phyloP scores from a whole-genome alignment of 2,113 vertebrate genomes.

The Jaculus jaculus region DNA sequence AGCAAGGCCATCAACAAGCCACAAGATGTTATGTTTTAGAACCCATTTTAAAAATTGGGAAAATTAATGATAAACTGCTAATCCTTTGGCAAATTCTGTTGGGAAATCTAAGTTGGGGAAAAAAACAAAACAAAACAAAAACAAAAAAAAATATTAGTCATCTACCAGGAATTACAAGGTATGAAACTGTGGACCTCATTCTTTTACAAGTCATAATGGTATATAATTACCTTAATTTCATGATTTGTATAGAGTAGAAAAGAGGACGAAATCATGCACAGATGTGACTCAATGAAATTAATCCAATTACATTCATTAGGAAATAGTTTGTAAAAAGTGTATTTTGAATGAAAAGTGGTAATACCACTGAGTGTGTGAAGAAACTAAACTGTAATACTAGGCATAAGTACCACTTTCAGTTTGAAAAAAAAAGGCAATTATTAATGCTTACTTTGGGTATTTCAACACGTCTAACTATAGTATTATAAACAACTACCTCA shows the following conservation, averaged over 20 bases:
- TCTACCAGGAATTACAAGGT: constrained; percentile 81
- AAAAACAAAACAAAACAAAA: too few species aligned
- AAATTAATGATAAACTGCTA: constrained; percentile 79
- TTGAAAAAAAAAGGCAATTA: neutral
- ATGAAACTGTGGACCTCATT: constrained; percentile 81
- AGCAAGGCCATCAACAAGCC: constrained; percentile 62
- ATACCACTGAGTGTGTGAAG: constrained; percentile 44
- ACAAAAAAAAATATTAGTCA: too few species aligned
- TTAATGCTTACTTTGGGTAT: too few species aligned
- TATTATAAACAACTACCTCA: neutral
- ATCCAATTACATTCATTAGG: constrained; percentile 85
- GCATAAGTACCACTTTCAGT: neutral
- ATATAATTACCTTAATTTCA: constrained; percentile 85
- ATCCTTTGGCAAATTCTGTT: constrained; percentile 75
- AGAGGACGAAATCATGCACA: constrained; percentile 81
- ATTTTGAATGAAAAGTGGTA: constrained; percentile 86
- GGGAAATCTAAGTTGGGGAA: constrained; percentile 69
- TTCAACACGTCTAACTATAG: neutral
- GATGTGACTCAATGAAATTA: constrained; percentile 85
- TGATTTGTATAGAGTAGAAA: constrained; percentile 84
- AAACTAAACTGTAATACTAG: constrained; percentile 40
- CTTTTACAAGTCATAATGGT: constrained; percentile 83
- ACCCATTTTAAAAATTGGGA: constrained; percentile 79
- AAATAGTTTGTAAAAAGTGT: constrained; percentile 85
- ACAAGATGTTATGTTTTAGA: constrained; percentile 78